phyloP scores from a whole-genome alignment of 2,113 vertebrate genomes.

The Paralichthys olivaceus region DNA sequence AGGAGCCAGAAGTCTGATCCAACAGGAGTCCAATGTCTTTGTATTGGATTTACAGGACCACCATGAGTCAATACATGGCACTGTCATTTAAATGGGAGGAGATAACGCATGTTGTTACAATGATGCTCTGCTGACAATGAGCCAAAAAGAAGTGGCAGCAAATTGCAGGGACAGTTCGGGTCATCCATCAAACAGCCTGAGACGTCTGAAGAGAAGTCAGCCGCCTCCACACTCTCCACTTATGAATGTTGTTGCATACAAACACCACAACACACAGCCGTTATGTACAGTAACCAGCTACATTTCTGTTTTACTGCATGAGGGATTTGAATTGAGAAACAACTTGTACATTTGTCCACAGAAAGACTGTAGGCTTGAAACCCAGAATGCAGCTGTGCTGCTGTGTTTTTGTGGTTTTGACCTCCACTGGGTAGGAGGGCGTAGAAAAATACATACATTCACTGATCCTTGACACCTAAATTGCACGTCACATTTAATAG shows the following conservation, averaged over 20 bases:
- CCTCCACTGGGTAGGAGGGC: background rate
- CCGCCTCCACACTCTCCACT: slow-evolving; percentile 21
- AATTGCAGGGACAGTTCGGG: slow-evolving; percentile 47
- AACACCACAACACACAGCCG: slow-evolving; percentile 1
- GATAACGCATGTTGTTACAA: slow-evolving; percentile 23
- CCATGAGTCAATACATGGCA: slow-evolving; percentile 17
- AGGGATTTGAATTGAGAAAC: slow-evolving; percentile 4
- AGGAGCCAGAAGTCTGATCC: background rate
- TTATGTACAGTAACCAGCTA: slow-evolving; percentile 11
- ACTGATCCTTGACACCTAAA: slow-evolving; percentile 49
- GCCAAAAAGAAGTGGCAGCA: slow-evolving; percentile 45
- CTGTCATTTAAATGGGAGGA: slow-evolving; percentile 19
- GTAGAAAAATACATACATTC: slow-evolving; percentile 25
- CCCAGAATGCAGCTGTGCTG: slow-evolving; percentile 17
- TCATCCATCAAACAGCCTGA: slow-evolving; percentile 50
- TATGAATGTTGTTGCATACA: slow-evolving; percentile 29
- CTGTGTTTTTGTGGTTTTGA: slow-evolving; percentile 26
- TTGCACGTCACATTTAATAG: slow-evolving; percentile 25
- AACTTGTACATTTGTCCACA: slow-evolving; percentile 8
- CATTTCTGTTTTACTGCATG: background rate
- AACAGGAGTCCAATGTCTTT: slow-evolving; percentile 15
- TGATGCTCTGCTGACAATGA: slow-evolving; percentile 22
- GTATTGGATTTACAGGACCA: slow-evolving; percentile 22
- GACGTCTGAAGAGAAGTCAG: slow-evolving; percentile 24
- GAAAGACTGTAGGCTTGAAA: slow-evolving; percentile 2